Evolutionary conservation across 2,797 vertebrate species (phyloP), one percentile per base, ranked within the genome.

Genomic region (Thunnus albacares): DNA sequence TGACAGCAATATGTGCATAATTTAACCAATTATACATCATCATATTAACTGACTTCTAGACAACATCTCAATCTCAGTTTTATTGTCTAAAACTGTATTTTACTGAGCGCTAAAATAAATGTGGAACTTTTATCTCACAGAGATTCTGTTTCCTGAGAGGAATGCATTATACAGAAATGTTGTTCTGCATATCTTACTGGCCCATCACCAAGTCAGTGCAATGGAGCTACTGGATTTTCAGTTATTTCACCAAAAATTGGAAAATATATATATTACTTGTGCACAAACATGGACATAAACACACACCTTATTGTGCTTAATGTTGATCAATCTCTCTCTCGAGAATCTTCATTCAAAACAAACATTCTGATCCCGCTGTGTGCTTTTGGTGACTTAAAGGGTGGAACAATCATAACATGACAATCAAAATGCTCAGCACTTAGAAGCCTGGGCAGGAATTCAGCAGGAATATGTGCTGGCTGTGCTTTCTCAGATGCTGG

Each of bases 381-480:
- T 79, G 68, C 69, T 45, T 73, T 51, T 12, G 3, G 73, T 72
- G 76, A 67, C 77, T 77, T 63, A 83, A 81, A 84, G 80, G 79
- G 77, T 26, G 33, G 75, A 57, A 82, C 77, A 12, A 75, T 43
- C 80, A 80, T 26, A 80, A 83, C 47, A 82, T 68, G 79, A 77
- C 86, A 84, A 76, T 80, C 67, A 75, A 55, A 89, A 71, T 17
- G 57, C 43, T 58, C n/a, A 30, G 55, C 43, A 71, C 35, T 74
- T 52, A 17, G 24, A 64, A 82, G 78, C 79, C 45, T 45, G 74
- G 77, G 71, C 61, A 79, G 59, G 49, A 77, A 68, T 80, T 86
- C 74, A 79, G 75, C 75, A 62, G 35, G 73, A 82, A 71, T 65
- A 66, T 60, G 62, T 71, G 60, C 51, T 75, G 72, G 77, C 72